Percentiles rank a stretch among this genome's conserved stretches.
Conservation (phyloP, 2,797 vertebrate genomes). For the Molossus alvarezi region DNA sequence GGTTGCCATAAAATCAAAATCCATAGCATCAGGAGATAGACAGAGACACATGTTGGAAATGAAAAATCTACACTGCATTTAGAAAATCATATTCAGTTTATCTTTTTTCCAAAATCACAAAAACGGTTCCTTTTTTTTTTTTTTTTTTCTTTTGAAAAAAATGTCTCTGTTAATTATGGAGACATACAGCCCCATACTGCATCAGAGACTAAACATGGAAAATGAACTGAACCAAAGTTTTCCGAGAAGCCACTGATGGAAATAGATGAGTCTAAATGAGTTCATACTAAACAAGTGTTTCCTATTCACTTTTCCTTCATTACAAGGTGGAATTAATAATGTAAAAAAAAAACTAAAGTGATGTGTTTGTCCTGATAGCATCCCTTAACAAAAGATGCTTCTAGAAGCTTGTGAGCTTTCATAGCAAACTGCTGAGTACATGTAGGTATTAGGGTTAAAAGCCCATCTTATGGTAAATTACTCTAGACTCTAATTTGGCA, state of each 20-base stretch:
- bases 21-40: slow-evolving; percentile 54
- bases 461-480: slow-evolving; percentile 84
- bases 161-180: slow-evolving; percentile 70
- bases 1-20: slow-evolving; percentile 62
- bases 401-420: slow-evolving; percentile 78
- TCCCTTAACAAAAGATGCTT: slow-evolving; percentile 63
- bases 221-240: not conserved
- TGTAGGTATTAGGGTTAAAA: slow-evolving; percentile 84
- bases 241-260: slow-evolving; percentile 45
- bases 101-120: not conserved
- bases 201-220: not conserved
- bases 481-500: slow-evolving; percentile 84
- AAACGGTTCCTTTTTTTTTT: not conserved
- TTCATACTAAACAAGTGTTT: slow-evolving; percentile 41
- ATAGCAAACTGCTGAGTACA: slow-evolving; percentile 19
- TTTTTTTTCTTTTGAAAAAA: slow-evolving; percentile 66
- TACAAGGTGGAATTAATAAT: slow-evolving; percentile 65
- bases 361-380: slow-evolving; percentile 61
- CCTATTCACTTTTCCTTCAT: slow-evolving; percentile 59
- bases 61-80: slow-evolving; percentile 64
- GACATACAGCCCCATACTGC: slow-evolving; percentile 4
- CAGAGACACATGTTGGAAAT: slow-evolving; percentile 32
- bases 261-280: slow-evolving; percentile 58
- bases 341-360: slow-evolving; percentile 53
- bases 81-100: slow-evolving; percentile 64